Evolutionary conservation across 2,888 invertebrate species (phyloP).

Genomic region (Aradus depressus): DNA sequence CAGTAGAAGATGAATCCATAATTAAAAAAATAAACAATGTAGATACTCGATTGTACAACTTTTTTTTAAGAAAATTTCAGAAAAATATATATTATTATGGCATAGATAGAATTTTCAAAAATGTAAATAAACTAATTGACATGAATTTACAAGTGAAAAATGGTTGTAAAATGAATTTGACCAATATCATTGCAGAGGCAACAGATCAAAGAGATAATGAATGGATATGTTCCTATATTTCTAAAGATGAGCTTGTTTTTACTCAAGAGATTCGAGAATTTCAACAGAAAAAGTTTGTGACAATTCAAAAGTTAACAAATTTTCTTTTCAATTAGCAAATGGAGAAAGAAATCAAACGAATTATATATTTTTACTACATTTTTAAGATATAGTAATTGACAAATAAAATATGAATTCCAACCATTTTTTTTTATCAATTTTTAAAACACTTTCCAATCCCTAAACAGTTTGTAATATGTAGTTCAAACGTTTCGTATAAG

Average conservation of each 20-base stretch:
- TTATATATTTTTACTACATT: not conserved
- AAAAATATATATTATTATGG: conserved; percentile 26
- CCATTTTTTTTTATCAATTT: no score
- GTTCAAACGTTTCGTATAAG: no score
- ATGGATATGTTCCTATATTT: conserved; percentile 25
- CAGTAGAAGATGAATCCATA: conserved; percentile 10
- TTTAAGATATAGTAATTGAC: no score
- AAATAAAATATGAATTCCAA: no score
- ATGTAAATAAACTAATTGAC: conserved; percentile 23
- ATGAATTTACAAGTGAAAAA: conserved; percentile 26
- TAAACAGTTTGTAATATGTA: no score
- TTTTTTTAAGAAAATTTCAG: conserved; percentile 28
- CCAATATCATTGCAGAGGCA: no score
- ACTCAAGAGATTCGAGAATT: conserved; percentile 25
- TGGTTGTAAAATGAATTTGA: no score
- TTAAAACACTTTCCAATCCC: no score
- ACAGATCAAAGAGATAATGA: conserved; percentile 19
- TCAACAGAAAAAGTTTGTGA: conserved; percentile 22
- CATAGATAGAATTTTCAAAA: conserved; percentile 24
- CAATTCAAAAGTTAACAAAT: conserved; percentile 13
- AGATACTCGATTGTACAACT: conserved; percentile 26
- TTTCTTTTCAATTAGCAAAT: conserved; percentile 4
- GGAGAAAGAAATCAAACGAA: not conserved
- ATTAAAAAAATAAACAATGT: conserved; percentile 24
- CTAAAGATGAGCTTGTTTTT: conserved; percentile 27